Evolutionary conservation across 2,113 vertebrate genomes (phyloP).

Genomic region (Scortum barcoo): DNA sequence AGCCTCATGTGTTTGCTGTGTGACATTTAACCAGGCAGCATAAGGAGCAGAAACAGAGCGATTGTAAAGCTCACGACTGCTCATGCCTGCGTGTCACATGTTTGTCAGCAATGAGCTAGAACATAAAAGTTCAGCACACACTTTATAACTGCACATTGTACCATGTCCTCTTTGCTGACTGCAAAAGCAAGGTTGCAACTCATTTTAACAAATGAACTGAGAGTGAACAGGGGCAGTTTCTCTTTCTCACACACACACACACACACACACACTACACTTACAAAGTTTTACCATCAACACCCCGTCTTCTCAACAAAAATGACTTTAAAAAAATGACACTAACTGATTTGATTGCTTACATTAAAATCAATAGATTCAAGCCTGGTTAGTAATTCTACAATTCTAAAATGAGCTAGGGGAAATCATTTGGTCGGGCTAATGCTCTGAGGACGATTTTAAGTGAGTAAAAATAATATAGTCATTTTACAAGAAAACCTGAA

Average conservation of each 20-base stretch:
- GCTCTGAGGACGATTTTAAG: background rate
- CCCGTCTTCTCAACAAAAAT: background rate
- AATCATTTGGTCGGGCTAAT: background rate
- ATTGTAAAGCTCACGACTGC: background rate
- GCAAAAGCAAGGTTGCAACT: background rate
- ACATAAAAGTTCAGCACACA: slow-evolving; percentile 30
- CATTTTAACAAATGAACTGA: background rate
- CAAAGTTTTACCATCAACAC: background rate
- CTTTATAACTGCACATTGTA: slow-evolving; percentile 25
- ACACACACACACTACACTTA: background rate
- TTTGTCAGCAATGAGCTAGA: slow-evolving; percentile 19
- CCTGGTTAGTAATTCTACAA: background rate
- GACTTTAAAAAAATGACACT: background rate
- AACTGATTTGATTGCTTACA: background rate
- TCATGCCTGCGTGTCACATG: slow-evolving; percentile 39
- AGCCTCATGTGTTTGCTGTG: background rate
- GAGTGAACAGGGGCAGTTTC: background rate
- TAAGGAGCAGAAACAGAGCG: background rate
- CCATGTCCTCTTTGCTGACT: background rate
- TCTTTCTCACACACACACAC: too few relatives aligned
- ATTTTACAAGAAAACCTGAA: background rate
- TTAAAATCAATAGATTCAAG: background rate
- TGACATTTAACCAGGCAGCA: slow-evolving; percentile 11
- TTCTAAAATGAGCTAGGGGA: background rate
- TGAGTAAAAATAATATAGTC: background rate